phyloP scores from a whole-genome alignment of 2,113 vertebrate species.

The Neoarius graeffei region DNA sequence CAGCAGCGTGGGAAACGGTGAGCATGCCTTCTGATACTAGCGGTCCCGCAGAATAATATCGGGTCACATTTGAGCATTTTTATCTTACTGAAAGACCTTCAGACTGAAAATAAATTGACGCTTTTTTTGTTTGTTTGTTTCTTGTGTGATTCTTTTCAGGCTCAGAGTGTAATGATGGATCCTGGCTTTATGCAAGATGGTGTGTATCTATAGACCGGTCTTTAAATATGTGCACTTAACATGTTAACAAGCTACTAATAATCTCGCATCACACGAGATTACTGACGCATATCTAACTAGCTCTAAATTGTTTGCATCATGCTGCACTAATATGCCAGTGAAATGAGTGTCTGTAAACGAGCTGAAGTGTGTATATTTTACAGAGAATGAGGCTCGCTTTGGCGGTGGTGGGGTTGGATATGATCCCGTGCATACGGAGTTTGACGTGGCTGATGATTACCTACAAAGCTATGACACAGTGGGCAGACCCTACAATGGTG shows the following conservation, averaged over 20 bases:
- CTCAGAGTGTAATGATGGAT: constrained; percentile 61
- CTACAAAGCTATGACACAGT: constrained; percentile 39
- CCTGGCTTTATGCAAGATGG: constrained; percentile 58
- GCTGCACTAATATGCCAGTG: neutral
- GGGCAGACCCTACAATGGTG: constrained; percentile 42
- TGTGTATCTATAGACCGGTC: constrained; percentile 56
- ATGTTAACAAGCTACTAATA: neutral
- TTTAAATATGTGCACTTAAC: constrained; percentile 2
- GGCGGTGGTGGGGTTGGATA: constrained; percentile 46
- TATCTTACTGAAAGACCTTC: neutral
- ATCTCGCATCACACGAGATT: neutral
- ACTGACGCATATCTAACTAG: constrained; percentile 3
- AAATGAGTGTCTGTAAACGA: neutral
- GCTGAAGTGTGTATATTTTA: constrained; percentile 28
- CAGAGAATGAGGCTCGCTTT: constrained; percentile 64
- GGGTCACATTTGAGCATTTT: neutral
- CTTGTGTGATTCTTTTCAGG: constrained; percentile 57
- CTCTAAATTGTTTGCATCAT: neutral
- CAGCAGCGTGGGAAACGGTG: constrained; percentile 88
- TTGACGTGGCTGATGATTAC: constrained; percentile 59
- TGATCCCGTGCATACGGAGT: constrained; percentile 51
- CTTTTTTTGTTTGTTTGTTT: neutral
- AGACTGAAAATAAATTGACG: neutral
- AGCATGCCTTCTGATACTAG: constrained; percentile 63
- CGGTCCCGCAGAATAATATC: neutral